Percentiles rank a stretch among this genome's conserved stretches.
Conservation (phyloP, 2,888 invertebrate species). For the Ethmia dodecea region DNA sequence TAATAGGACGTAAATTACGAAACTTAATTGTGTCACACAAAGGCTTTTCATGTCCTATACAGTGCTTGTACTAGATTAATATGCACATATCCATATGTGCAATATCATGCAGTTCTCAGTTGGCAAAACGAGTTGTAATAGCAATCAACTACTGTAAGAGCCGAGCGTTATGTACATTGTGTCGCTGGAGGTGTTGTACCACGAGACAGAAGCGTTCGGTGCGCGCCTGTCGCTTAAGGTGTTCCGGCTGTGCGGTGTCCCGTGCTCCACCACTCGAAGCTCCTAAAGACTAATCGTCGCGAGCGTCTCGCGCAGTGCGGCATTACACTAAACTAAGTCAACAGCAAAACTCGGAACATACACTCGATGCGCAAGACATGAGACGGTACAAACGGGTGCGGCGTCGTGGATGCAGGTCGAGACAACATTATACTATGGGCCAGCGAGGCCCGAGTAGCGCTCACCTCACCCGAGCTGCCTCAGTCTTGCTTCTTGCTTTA, state of each 20-base stretch:
- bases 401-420: conserved; percentile 26
- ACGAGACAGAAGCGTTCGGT: conserved; percentile 60
- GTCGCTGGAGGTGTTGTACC: conserved; percentile 43
- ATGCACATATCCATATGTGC: conserved; percentile 63
- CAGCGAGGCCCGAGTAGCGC: conserved; percentile 18
- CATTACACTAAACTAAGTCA: conserved; percentile 73
- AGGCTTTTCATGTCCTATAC: conserved; percentile 43
- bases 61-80: conserved; percentile 55
- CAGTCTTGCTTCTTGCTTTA: conserved; percentile 17
- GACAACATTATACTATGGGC: conserved; percentile 20
- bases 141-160: conserved; percentile 60
- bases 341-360: conserved; percentile 69
- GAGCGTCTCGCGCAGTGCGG: conserved; percentile 61
- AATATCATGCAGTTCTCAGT: conserved; percentile 62
- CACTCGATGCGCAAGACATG: conserved; percentile 68
- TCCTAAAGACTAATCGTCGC: conserved; percentile 57
- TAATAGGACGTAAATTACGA: conserved; percentile 8
- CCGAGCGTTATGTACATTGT: conserved; percentile 67
- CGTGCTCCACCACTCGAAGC: conserved; percentile 68
- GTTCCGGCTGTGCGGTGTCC: conserved; percentile 52
- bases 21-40: conserved; percentile 43
- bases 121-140: conserved; percentile 39
- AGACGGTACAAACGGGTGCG: conserved; percentile 60
- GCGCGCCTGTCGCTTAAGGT: conserved; percentile 72
- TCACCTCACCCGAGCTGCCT: conserved; percentile 23